phyloP scores from a whole-genome alignment of 2,797 vertebrate species.

The Melanotaenia parkinsoni region DNA sequence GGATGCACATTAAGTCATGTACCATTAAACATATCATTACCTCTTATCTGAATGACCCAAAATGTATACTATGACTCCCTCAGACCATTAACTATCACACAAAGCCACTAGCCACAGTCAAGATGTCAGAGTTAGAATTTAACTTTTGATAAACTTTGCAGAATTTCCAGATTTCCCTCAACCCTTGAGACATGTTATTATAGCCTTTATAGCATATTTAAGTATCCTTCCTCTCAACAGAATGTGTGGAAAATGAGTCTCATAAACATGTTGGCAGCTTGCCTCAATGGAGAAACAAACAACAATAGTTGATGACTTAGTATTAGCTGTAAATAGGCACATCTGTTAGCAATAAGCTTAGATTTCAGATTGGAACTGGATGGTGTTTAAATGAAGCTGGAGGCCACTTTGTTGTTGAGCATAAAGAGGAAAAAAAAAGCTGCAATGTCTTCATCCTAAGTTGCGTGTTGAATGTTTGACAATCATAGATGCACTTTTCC shows the following conservation, averaged over 20 bases:
- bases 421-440: conserved; percentile 24
- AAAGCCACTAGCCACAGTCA: conserved; percentile 29
- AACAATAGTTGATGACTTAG: conserved; percentile 57
- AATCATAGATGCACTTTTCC: conserved; percentile 7
- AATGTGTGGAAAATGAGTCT: conserved; percentile 72
- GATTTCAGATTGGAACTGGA: conserved; percentile 45
- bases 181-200: conserved; percentile 56
- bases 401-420: conserved; percentile 24
- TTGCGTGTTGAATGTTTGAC: conserved; percentile 14
- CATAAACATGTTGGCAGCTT: conserved; percentile 69
- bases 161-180: conserved; percentile 17
- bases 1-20: conserved; percentile 23
- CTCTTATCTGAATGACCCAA: conserved; percentile 5
- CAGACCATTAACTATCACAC: conserved; percentile 2
- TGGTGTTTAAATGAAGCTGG: conserved; percentile 20
- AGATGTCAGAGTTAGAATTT: conserved; percentile 10
- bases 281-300: conserved; percentile 65
- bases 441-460: conserved; percentile 22
- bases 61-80: conserved; percentile 8
- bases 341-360: conserved; percentile 73
- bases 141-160: conserved; percentile 53
- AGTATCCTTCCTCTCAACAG: conserved; percentile 49
- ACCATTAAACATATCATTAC: conserved; percentile 9
- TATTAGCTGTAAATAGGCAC: conserved; percentile 66
- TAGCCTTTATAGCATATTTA: conserved; percentile 57